Conservation (phyloP, 2,888 invertebrate genomes). For the Noctua fimbriata region DNA sequence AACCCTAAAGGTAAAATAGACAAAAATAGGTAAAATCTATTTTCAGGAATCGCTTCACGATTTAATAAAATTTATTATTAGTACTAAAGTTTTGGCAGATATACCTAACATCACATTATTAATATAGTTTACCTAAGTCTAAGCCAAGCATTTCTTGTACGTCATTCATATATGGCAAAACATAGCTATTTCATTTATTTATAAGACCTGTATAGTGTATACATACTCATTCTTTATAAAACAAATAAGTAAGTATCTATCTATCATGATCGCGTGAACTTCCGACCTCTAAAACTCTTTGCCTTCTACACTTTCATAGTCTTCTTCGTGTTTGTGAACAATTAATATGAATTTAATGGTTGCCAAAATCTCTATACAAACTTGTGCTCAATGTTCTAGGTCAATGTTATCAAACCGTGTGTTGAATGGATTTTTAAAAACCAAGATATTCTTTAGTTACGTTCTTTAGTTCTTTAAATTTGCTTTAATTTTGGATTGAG, state of each 20-base stretch:
- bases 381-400: conserved; percentile 40
- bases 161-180: no score
- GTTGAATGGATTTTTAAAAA: neutral
- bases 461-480: no score
- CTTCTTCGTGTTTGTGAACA: conserved; percentile 45
- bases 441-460: neutral
- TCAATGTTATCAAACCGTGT: conserved; percentile 32
- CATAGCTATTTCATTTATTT: no score
- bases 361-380: conserved; percentile 32
- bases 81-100: neutral
- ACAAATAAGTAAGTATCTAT: no score
- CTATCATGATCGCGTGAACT: conserved; percentile 35
- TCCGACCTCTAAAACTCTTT: conserved; percentile 29
- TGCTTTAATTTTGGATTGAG: neutral
- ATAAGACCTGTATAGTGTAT: no score
- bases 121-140: no score
- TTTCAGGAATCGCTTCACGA: neutral
- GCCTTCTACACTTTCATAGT: conserved; percentile 29
- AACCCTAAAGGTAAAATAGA: neutral
- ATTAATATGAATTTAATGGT: conserved; percentile 34
- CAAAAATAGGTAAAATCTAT: neutral
- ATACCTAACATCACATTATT: neutral
- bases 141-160: no score
- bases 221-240: no score
- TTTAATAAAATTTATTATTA: neutral